Evolutionary conservation across 2,888 invertebrate genomes (phyloP).

Genomic region (Gymnoscelis rufifasciata): DNA sequence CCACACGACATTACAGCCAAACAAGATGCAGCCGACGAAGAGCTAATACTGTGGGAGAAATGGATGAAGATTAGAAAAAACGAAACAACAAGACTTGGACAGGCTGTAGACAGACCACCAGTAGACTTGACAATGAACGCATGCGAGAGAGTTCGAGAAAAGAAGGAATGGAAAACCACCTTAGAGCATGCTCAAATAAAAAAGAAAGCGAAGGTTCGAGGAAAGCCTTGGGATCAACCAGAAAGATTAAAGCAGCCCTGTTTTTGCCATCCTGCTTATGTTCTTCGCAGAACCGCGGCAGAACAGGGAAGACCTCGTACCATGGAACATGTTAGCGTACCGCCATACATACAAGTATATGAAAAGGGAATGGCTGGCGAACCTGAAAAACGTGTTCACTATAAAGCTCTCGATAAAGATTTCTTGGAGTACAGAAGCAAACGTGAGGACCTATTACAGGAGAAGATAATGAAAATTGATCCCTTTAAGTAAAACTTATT

Average conservation of each 20-base stretch:
- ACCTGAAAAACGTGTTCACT: slow-evolving; percentile 4
- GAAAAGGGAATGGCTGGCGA: slow-evolving; percentile 55
- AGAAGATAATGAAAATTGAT: slow-evolving; percentile 52
- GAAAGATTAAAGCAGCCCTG: slow-evolving; percentile 50
- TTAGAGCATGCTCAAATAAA: slow-evolving; percentile 59
- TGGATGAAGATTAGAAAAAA: slow-evolving; percentile 61
- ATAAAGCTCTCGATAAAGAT: slow-evolving; percentile 39
- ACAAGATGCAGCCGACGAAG: slow-evolving; percentile 45
- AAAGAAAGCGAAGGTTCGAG: slow-evolving; percentile 45
- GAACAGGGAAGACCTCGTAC: slow-evolving; percentile 51
- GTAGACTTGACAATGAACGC: slow-evolving; percentile 62
- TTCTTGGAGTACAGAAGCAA: slow-evolving; percentile 47
- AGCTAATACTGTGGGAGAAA: slow-evolving; percentile 61
- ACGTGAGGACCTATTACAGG: slow-evolving; percentile 45
- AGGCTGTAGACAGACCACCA: slow-evolving; percentile 41
- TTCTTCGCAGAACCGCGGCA: slow-evolving; percentile 50
- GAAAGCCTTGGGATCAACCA: slow-evolving; percentile 53
- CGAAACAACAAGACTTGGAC: slow-evolving; percentile 46
- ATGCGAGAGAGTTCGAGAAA: slow-evolving; percentile 46
- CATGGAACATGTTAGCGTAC: slow-evolving; percentile 61
- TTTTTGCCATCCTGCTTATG: slow-evolving; percentile 54
- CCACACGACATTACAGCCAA: slow-evolving; percentile 28
- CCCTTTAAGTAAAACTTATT: slow-evolving; percentile 49
- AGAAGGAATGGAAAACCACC: slow-evolving; percentile 55
- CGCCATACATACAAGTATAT: slow-evolving; percentile 46